Evolutionary conservation across 2,888 invertebrate species (phyloP), one percentile per base, ranked within the genome.

Genomic region (Gasteruption jaculator): DNA sequence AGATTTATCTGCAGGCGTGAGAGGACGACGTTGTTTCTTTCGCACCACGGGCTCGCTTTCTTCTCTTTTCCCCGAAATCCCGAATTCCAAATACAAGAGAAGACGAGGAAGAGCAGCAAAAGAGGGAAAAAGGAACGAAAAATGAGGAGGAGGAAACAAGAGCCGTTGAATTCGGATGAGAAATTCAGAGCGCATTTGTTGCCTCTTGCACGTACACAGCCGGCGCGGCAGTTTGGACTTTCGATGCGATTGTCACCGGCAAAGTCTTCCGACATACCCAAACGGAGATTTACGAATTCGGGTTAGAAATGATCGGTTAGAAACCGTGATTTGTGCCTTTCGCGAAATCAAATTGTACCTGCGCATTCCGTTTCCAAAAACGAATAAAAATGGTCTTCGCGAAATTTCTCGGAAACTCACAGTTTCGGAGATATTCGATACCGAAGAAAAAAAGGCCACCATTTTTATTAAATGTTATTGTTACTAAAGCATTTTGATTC

Each of bases 1-100:
- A 54, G 60, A 60, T 60, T 60, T 58, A 60, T 60, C 56, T 49
- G n/a, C n/a, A n/a, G 42, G 46, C 47, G 43, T 45, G 49, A n/a
- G n/a, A 48, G 45, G 47, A 42, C 40, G 39, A 45, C 49, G 47
- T 42, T 45, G 51, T 48, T 53, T 41, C n/a, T 49, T 46, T 39
- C 43, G 38, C 47, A 32, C 46, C 41, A 39, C 19, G 27, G 26
- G 27, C 34, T 41, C 41, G n/a, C n/a, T n/a, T n/a, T n/a, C 45
- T 41, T 43, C 42, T 38, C 27, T 41, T 53, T 26, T 32, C 31
- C 19, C 25, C 34, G n/a, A 27, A 27, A 30, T 8, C 21, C 48
- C 48, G 50, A 54, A 52, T 54, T 53, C 45, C 45, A 42, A 54
- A 52, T 48, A 43, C 47, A 43, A 33, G 20, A 42, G 26, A 31